phyloP scores from a whole-genome alignment of 2,113 vertebrate genomes.

The Neolamprologus falcicula region DNA sequence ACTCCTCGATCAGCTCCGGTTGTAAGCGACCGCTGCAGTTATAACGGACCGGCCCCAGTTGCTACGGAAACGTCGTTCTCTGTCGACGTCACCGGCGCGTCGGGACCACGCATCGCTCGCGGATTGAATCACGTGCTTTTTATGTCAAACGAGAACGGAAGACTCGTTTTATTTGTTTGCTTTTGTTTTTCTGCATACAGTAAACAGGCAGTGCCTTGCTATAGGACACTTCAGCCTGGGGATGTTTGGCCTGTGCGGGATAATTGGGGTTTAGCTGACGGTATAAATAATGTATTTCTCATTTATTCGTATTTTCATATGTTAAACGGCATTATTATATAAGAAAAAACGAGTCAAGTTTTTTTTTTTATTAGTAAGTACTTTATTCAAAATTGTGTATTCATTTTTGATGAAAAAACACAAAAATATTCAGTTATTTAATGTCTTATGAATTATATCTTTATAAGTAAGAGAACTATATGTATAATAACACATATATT shows the following conservation, averaged over 20 bases:
- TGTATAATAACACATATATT: neutral
- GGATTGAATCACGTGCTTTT: neutral
- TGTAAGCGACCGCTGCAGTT: conserved; percentile 28
- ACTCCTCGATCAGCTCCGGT: conserved; percentile 2
- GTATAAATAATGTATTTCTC: neutral
- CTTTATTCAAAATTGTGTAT: neutral
- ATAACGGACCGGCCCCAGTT: conserved; percentile 57
- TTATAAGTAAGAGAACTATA: neutral
- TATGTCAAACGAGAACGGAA: neutral
- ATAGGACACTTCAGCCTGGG: neutral
- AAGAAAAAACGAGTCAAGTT: neutral
- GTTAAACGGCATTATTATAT: neutral
- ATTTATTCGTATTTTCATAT: neutral
- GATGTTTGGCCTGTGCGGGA: neutral
- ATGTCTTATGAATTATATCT: neutral
- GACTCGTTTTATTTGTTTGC: neutral
- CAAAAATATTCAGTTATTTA: neutral
- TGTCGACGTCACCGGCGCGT: conserved; percentile 47
- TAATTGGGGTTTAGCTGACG: neutral
- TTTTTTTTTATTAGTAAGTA: neutral
- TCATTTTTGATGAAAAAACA: neutral
- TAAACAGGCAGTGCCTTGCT: neutral
- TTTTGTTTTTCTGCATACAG: neutral
- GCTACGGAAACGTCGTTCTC: conserved; percentile 66
- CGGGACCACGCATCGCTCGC: neutral